Evolutionary conservation across 2,797 vertebrate genomes (phyloP), one percentile per base, ranked within the genome.

Genomic region (Enteromius afrohamiltoni): DNA sequence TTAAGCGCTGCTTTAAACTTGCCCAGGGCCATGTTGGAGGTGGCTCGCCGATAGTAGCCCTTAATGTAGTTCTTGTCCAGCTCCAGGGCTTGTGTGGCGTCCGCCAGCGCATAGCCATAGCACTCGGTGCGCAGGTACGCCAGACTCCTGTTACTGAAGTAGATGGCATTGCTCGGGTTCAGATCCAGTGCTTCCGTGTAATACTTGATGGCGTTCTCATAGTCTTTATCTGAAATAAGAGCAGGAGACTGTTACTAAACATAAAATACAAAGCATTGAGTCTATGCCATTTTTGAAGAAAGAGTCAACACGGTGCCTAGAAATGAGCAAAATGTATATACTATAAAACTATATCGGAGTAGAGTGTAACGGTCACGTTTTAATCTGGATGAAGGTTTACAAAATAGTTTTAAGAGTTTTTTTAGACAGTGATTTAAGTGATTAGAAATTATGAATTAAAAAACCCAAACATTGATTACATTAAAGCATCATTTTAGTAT

Each of bases 11-110:
- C 97, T 88, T 97, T 97, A 91, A 98, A 98, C 91, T 98, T 97
- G 78, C 97, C 97, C 90, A 98, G 93, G 0, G 97, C 97, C 97
- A 99, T 99, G 94, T 98, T 98, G 91, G 97, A 98, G 85, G 97
- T 96, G 1, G 97, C 97, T 0, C 97, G 93, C 37, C 97, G 94
- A 87, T 98, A 99, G 90, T 99, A 99, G 6, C 97, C 97, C 88
- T 99, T 99, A 87, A 98, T 95, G 92, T 99, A 99, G 89, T 96
- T 97, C 86, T 95, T 96, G 93, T 98, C 97, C 3, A 97, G 91
- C 90, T 98, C 95, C 31, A 99, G 90, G 87, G 97, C 96, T 23
- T 93, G 95, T 0, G 97, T 97, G 79, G 97, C 97, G 0, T 98
- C 97, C 0, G 96, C 96, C 93, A 99, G 89, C 0, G 97, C 97